Evolutionary conservation across 92 coral and sea anemone species (phyloP), one percentile per base, ranked within the genome.

Genomic region (Meandrina meandrites): DNA sequence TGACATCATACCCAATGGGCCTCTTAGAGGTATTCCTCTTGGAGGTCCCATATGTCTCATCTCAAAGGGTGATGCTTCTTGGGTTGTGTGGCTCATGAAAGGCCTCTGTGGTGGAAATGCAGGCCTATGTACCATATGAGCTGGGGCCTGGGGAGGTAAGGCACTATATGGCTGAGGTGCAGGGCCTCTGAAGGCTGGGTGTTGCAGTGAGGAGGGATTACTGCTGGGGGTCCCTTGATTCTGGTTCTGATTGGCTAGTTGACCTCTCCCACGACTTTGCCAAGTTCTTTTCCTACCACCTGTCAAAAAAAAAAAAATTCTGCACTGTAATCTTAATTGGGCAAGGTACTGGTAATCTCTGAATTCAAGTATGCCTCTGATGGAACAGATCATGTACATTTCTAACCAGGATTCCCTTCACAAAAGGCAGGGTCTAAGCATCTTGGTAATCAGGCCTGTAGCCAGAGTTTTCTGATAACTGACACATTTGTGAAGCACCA

Each of bases 251-350:
- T 77, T 77, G 35, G 15, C 32, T 18, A 30, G 62, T 18, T 76
- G 75, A 62, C 75, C 83, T 64, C 69, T 76, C 10, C 82, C 83
- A 19, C 62, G 77, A 19, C 51, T 67, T 45, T 50, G 75, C 88
- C 88, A 78, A 36, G 79, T 84, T 62, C 81, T 85, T 78, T 85
- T 85, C 57, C 83, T 62, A 45, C n/a, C 69, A 77, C 83, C 88
- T 85, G 76, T 12, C 18, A 56, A 5, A 45, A 27, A 42, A 35
- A 30, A 47, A 30, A 47, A 21, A 19, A 0, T 51, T 51, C 56
- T 1, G 17, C 9, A 51, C 56, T 51, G 56, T 40, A 2, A 2
- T 40, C 45, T 40, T 48, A 48, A 48, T 48, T 12, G 16, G 60
- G 2, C 21, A 15, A 54, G 8, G 8, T 48, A 40, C 53, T 9